Conservation (phyloP, 2,888 invertebrate genomes). For the Argyra leucocephala region DNA sequence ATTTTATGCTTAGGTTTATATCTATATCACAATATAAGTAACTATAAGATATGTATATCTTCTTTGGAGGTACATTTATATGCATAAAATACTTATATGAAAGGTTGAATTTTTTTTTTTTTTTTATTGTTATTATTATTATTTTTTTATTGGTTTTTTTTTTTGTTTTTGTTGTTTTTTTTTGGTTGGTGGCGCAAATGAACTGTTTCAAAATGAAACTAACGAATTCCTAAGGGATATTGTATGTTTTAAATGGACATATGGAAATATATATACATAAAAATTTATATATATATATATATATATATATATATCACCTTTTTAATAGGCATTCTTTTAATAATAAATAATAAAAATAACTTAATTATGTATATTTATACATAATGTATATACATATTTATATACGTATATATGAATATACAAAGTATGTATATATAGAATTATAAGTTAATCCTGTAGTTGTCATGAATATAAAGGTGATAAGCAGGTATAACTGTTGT, state of each 20-base stretch:
- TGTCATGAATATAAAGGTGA: too few species aligned
- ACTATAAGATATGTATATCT: neutral
- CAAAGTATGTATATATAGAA: too few species aligned
- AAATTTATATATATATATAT: neutral
- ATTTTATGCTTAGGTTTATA: neutral
- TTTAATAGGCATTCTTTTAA: slow-evolving; percentile 3
- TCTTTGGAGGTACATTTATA: slow-evolving; percentile 1
- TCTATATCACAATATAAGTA: neutral
- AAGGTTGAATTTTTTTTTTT: neutral
- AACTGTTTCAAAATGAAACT: neutral
- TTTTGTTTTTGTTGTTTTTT: neutral
- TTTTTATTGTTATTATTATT: too few species aligned
- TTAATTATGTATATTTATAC: slow-evolving; percentile 3
- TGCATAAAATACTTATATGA: neutral
- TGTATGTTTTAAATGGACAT: neutral
- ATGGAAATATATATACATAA: neutral
- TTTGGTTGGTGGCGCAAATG: neutral
- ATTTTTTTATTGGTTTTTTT: neutral
- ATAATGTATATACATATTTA: neutral
- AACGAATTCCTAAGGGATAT: neutral
- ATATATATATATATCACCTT: neutral
- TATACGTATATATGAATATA: neutral
- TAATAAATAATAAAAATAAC: slow-evolving; percentile 6
- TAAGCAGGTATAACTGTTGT: too few species aligned
- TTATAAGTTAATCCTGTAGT: too few species aligned